Evolutionary conservation across 1,140 invertebrate genomes (phyloP), one percentile per base, ranked within the genome.

Genomic region (Fopius arisanus): DNA sequence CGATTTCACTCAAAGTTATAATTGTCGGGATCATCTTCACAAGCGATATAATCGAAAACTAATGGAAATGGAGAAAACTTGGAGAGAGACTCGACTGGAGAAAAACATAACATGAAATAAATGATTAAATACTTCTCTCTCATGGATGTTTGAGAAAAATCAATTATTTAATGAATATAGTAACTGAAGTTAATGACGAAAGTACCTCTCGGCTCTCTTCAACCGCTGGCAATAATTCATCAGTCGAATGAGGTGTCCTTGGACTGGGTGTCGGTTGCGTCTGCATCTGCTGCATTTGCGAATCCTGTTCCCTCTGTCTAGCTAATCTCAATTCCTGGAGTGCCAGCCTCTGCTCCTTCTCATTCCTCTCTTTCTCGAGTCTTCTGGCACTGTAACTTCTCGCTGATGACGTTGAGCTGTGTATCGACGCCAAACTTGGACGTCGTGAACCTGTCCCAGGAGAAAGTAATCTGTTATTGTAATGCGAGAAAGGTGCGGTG

Each of bases 391-490:
- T 94, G 86, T 93, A 95, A 85, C 93, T 94, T 79, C 92, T 91
- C 65, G 94, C 92, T 33, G 94, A 95, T 40, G 92, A 94, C 70
- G 91, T 91, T 77, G 92, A 93, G 88, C 94, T 95, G 83, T 95
- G 93, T 75, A 95, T 89, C 69, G 94, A 95, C 73, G 92, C 92
- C 88, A 94, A 87, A 90, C 93, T 94, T 86, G 93, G 93, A 89
- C 93, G 91, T 89, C 94, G 90, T 80, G 94, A 94, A 91, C 93
- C 94, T 95, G 87, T 14, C 67, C 65, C 78, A 16, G 37, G 75
- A 74, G 51, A 78, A 75, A 68, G 51, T 69, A 16, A 67, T 67
- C 23, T 65, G 12, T 41, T 63, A 68, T 41, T 51, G 29, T 72
- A 71, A 37, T 31, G 33, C 19, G 29, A 54, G 33, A 21, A 23